Base-by-base conservation (phyloP, 2,888 invertebrate species). In the Orthonevra nobilis region DNA sequence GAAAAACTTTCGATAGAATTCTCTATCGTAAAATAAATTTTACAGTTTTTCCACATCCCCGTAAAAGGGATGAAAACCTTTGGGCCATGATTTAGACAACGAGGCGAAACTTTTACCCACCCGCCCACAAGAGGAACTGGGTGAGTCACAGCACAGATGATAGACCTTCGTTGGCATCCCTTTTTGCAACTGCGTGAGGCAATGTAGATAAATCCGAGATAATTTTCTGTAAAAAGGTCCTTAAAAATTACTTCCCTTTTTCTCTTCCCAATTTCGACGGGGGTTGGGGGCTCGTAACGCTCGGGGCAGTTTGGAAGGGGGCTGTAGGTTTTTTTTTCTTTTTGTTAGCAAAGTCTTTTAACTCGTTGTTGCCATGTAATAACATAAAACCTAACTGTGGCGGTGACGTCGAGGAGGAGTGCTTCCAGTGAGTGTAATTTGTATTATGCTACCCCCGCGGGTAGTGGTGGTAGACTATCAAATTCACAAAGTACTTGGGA, bases 311-410 rank as follows among this genome's bases (percentile, higher is more conserved):
- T 34, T 44, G n/a, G 14, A 30, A 19, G 44, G 26, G 19, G 56
- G 38, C 14, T 60, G 30, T n/a, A 48, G 23, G 34, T 34, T 17
- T 44, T 54, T 52, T 14, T 46, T 58, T 68, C 54, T 73, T 73
- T 73, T 50, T 64, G 66, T n/a, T n/a, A n/a, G 63, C 58, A 68
- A 81, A 81, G 81, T 69, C 81, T 81, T 74, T 81, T 81, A 81
- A 81, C 81, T 81, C 81, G 81, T 81, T 81, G 81, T 81, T 81
- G 81, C 81, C 81, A 81, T 81, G 74, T 81, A 81, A 81, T 81
- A 81, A 81, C 81, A 81, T 81, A 74, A 81, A 81, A 81, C 73
- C 74, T 81, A 81, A 81, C 68, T 74, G 68, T 74, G 81, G 68
- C 74, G 74, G 81, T 58, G 74, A 66, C 74, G 81, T 74, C 28